phyloP scores from a whole-genome alignment of 64 coral and sea anemone genomes.

The Porites lutea region DNA sequence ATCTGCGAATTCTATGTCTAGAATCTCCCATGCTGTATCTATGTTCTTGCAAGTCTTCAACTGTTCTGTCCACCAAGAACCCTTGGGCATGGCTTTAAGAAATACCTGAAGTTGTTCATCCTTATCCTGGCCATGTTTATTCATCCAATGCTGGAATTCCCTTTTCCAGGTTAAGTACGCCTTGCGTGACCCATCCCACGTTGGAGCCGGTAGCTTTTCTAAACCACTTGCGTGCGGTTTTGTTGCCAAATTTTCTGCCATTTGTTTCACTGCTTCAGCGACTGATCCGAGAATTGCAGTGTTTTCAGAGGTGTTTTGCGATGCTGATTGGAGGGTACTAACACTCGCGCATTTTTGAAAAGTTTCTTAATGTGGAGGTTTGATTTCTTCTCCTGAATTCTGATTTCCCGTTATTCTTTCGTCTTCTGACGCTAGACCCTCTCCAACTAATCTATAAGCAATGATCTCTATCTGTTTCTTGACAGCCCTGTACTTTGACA shows the following conservation, averaged over 20 bases:
- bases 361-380: constrained; percentile 45
- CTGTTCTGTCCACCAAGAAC: no score
- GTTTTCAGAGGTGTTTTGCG: constrained; percentile 39
- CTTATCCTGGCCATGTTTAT: no score
- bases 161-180: constrained; percentile 64
- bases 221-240: constrained; percentile 1
- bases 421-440: constrained; percentile 63
- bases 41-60: neutral
- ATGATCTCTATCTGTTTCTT: constrained; percentile 70
- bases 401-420: constrained; percentile 64
- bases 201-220: constrained; percentile 62
- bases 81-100: neutral
- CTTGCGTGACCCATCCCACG: constrained; percentile 51
- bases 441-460: constrained; percentile 62
- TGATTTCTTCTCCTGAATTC: constrained; percentile 58
- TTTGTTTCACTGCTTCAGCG: constrained; percentile 45
- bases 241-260: constrained; percentile 48
- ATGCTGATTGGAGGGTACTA: neutral
- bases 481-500: constrained; percentile 57
- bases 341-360: constrained; percentile 64
- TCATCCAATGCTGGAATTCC: neutral
- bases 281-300: constrained; percentile 46
- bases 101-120: neutral
- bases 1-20: neutral
- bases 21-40: constrained; percentile 46